A percentile compares a stretch with the other conserved stretches of the same genome.
Evolutionary conservation across 2,113 vertebrate genomes (phyloP).

Genomic region (Herpailurus yagouaroundi): DNA sequence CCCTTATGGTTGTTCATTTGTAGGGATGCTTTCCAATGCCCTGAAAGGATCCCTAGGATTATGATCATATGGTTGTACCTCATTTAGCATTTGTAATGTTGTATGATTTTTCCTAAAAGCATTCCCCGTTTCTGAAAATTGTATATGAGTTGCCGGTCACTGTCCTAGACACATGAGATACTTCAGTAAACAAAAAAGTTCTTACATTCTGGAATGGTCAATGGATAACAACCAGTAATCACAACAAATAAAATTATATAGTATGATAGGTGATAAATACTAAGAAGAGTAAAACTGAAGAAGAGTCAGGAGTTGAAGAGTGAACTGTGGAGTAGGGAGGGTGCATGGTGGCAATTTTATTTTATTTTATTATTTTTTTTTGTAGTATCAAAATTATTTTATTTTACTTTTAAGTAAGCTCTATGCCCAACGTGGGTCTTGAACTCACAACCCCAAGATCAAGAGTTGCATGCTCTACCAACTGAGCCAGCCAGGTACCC

Average conservation of each 20-base stretch:
- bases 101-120: not conserved
- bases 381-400: not conserved
- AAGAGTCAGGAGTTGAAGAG: not conserved
- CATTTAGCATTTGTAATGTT: not conserved
- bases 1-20: not conserved
- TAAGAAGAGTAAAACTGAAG: not conserved
- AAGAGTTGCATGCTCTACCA: not conserved
- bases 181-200: not conserved
- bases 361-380: no score
- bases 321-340: not conserved
- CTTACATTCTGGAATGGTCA: not conserved
- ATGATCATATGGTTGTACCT: not conserved
- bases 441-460: not conserved
- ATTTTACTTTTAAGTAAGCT: not conserved
- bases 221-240: not conserved
- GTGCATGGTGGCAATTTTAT: not conserved
- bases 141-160: accelerated
- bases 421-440: not conserved
- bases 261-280: not conserved
- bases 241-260: not conserved
- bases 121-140: not conserved
- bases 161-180: not conserved
- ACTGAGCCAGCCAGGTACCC: not conserved
- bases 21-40: not conserved
- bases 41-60: not conserved